Evolutionary conservation across 2,888 invertebrate genomes (phyloP).

Genomic region (Yponomeuta cagnagella): DNA sequence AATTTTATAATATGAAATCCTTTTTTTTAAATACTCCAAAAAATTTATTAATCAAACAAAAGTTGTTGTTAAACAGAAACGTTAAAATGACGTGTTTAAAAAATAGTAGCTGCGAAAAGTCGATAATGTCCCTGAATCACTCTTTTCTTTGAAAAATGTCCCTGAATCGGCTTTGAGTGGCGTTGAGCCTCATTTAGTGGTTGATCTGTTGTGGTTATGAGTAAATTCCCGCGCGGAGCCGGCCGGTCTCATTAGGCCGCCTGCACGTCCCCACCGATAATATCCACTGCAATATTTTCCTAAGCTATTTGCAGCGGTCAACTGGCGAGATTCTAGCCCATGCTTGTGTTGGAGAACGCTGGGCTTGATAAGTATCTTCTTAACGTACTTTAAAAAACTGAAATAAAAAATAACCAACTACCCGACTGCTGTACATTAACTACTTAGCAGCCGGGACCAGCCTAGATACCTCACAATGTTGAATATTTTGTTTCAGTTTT

Average conservation of each 20-base stretch:
- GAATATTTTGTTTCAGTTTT: too few species aligned
- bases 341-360: background rate
- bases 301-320: slow-evolving; percentile 22
- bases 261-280: slow-evolving; percentile 22
- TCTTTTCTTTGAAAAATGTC: too few species aligned
- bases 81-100: too few species aligned
- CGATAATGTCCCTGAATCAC: background rate
- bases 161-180: background rate
- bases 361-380: background rate
- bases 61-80: too few species aligned
- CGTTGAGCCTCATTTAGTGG: background rate
- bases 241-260: slow-evolving; percentile 25
- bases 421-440: too few species aligned
- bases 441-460: too few species aligned
- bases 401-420: background rate
- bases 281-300: slow-evolving; percentile 23
- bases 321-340: background rate
- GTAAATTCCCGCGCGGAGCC: slow-evolving; percentile 23
- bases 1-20: too few species aligned
- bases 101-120: too few species aligned
- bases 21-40: too few species aligned
- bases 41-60: too few species aligned
- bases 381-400: background rate
- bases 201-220: background rate
- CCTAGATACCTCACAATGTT: too few species aligned